Conservation (phyloP, 2,113 vertebrate genomes). For the Rhinolophus ferrumequinum region DNA sequence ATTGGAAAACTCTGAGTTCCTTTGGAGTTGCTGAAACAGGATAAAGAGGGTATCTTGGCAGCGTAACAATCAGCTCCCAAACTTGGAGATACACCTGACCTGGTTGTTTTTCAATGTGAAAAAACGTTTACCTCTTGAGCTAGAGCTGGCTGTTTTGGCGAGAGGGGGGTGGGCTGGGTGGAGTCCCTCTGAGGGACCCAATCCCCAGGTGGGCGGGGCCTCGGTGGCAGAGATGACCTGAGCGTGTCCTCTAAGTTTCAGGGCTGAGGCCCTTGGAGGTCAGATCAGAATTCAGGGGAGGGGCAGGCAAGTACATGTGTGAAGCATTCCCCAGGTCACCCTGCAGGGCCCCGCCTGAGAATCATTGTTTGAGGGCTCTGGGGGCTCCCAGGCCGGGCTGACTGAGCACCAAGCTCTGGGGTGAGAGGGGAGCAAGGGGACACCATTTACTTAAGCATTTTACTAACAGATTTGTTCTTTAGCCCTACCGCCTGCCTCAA, state of each 20-base stretch:
- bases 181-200: rapidly evolving
- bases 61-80: neutral
- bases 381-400: neutral
- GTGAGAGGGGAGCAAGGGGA: neutral
- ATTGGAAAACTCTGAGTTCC: neutral
- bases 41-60: neutral
- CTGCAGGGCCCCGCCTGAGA: neutral
- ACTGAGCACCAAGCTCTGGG: rapidly evolving
- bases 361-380: neutral
- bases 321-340: neutral
- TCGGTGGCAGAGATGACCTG: rapidly evolving
- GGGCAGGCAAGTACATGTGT: neutral
- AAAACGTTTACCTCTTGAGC: neutral
- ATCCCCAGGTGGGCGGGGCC: neutral
- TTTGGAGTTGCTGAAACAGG: neutral
- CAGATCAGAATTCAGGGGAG: neutral
- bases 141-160: neutral
- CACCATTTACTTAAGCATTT: neutral
- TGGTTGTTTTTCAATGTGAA: neutral
- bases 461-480: neutral
- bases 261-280: neutral
- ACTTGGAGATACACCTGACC: neutral
- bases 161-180: neutral
- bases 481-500: neutral
- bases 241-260: neutral